Base-by-base conservation (phyloP, 2,888 invertebrate species). In the Dexiosoma caninum region DNA sequence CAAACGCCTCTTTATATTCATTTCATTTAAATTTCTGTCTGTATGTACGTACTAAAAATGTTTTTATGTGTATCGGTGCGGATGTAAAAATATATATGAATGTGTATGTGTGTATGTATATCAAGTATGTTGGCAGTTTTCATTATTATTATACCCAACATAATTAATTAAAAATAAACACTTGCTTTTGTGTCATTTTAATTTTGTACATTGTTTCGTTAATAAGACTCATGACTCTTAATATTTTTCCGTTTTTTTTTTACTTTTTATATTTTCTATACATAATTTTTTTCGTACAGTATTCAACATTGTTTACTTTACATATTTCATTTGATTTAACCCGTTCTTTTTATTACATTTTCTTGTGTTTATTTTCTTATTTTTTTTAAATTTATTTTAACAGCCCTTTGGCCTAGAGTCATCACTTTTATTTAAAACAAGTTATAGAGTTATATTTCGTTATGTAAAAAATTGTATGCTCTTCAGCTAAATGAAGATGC, bases 151-250 rank as follows among this genome's bases (percentile, higher is more conserved):
- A 60, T 78, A 70, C 67, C 64, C 74, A 67, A 70, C 78, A 79
- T 70, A 71, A 81, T 77, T 77, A 81, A 77, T 81, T 81, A 77
- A 81, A 81, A 77, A 77, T 69, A 81, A 81, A 81, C 67, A 81
- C 51, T 72, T 72, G 67, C 49, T 72, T 77, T 42, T 62, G 49
- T 72, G 19, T 71, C 53, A 59, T 53, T 44, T 76, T 66, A 74
- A 67, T 57, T 78, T 74, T 37, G 67, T 57, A 57, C 74, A 74
- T 76, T 75, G 75, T 79, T 75, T 37, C 64, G 49, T 70, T 70
- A 59, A 67, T 69, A 60, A 37, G 51, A 69, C 71, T 67, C 62
- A 77, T 76, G 69, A 55, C 44, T 69, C 53, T 44, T 40, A 46
- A 51, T 23, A 7, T 42, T 19, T 21, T n/a, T n/a, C n/a, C n/a